phyloP scores from a whole-genome alignment of 1,140 invertebrate species.

The Theocolax elegans region DNA sequence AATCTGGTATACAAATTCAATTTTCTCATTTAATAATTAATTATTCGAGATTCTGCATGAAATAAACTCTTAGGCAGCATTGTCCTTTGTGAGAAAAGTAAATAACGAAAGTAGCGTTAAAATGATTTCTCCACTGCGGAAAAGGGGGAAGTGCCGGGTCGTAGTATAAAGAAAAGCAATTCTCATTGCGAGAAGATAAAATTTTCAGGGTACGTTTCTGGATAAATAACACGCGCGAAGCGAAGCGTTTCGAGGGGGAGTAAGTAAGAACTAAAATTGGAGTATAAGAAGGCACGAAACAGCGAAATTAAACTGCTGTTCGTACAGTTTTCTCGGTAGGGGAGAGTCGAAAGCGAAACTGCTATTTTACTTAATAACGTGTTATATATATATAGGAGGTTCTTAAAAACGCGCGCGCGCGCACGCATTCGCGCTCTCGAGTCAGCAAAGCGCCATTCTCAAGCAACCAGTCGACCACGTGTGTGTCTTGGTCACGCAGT shows the following conservation, averaged over 20 bases:
- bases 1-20: no score
- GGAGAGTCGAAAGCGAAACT: neutral
- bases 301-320: neutral
- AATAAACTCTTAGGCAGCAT: neutral
- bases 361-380: conserved; percentile 8
- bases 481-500: neutral
- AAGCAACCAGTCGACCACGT: conserved; percentile 12
- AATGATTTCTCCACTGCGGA: neutral
- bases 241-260: no score
- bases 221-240: no score
- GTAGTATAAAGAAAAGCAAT: neutral
- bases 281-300: no score
- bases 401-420: neutral
- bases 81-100: neutral
- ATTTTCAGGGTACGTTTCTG: no score
- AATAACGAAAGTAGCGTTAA: neutral
- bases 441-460: neutral
- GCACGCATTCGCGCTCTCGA: no score
- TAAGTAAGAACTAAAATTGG: no score
- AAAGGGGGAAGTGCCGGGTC: no score
- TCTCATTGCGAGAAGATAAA: neutral
- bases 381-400: neutral
- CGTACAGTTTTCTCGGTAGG: no score
- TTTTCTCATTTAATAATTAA: neutral
- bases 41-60: neutral